These are phyloP conservation scores for Crotophaga sulcirostris DNA, from an alignment of 2,113 vertebrate genomes.

Conservation along the genomic window DNA sequence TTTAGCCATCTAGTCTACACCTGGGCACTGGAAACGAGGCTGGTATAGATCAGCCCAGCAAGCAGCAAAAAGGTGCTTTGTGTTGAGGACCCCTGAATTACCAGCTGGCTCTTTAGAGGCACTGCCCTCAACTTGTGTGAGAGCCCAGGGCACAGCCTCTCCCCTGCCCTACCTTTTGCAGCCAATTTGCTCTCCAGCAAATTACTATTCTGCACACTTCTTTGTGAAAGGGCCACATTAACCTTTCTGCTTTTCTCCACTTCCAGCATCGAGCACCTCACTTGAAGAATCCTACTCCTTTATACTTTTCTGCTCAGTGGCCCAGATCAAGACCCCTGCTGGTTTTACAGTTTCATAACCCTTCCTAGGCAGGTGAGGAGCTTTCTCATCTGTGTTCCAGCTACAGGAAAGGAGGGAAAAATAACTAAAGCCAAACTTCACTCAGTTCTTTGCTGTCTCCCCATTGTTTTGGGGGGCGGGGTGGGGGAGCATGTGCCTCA, in stretches of 20 bases:
- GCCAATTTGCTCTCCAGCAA: background rate
- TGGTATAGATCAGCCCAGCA: background rate
- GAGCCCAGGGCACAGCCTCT: background rate
- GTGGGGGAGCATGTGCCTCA: too few relatives aligned
- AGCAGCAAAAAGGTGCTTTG: background rate
- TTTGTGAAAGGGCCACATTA: background rate
- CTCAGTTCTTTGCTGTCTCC: background rate
- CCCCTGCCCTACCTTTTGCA: background rate
- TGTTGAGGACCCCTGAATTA: background rate
- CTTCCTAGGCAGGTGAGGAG: background rate
- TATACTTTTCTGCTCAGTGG: background rate
- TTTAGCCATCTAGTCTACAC: background rate
- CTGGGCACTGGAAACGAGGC: background rate
- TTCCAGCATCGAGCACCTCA: background rate
- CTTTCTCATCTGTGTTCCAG: background rate
- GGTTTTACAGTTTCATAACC: background rate
- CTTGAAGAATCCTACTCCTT: background rate
- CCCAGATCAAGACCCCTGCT: background rate
- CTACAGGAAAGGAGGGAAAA: background rate
- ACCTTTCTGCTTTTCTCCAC: background rate
- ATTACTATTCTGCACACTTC: background rate
- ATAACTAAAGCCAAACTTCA: background rate
- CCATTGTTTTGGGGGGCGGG: background rate
- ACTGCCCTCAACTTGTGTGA: background rate
- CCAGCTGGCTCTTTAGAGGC: background rate